These are phyloP conservation scores for Drosophila parvula DNA, from an alignment of 1,140 invertebrate species.

Conservation along the genomic window DNA sequence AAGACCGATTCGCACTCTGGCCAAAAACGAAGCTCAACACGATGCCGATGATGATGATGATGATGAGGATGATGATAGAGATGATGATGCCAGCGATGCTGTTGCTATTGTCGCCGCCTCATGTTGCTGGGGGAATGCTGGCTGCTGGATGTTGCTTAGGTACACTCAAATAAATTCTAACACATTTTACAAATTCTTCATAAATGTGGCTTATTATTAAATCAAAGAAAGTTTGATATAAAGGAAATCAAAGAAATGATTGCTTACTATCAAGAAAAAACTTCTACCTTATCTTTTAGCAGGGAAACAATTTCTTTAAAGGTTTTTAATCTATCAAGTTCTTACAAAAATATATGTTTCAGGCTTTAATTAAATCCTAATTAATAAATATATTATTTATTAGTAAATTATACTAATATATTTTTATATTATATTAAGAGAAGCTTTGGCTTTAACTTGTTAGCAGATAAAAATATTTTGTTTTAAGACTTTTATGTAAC, in stretches of 20 bases:
- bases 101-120: slow-evolving; percentile 16
- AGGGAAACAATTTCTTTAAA: neutral
- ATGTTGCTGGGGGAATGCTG: neutral
- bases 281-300: neutral
- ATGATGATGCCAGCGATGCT: slow-evolving; percentile 55
- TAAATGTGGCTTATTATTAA: no score
- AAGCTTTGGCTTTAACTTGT: no score
- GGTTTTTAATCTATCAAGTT: no score
- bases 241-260: neutral
- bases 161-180: neutral
- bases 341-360: neutral
- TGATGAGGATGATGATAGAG: slow-evolving; percentile 21
- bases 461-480: no score
- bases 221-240: neutral
- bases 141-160: neutral
- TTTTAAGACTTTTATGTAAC: no score
- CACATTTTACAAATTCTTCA: neutral
- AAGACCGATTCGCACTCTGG: slow-evolving; percentile 64
- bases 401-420: no score
- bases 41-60: slow-evolving; percentile 20
- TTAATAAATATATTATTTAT: neutral
- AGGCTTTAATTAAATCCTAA: neutral
- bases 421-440: no score
- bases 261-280: neutral
- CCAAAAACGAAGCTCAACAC: slow-evolving; percentile 20